Base-by-base conservation (phyloP, 2,888 invertebrate species). In the Platypus cylindrus region DNA sequence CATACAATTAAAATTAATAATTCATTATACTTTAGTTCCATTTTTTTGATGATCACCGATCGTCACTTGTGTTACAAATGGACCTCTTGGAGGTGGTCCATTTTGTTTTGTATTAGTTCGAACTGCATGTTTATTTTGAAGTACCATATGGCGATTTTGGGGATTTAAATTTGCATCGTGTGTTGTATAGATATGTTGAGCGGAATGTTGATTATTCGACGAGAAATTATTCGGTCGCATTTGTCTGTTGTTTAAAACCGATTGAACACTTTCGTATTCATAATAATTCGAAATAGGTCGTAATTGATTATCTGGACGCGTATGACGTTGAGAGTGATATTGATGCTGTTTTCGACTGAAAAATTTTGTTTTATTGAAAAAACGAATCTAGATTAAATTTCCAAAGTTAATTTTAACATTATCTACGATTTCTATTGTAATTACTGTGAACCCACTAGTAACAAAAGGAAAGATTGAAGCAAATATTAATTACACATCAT, bases 251-350 rank as follows among this genome's bases (percentile, higher is more conserved):
- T 40, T 58, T 53, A 63, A 60, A 54, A 73, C 59, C 64, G 77
- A 69, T 47, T 79, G 79, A 18, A 81, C 75, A 46, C 74, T 79
- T 59, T 85, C 85, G 60, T 85, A 85, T 60, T 86, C 85, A 60
- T 83, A 85, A 62, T 78, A 84, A 62, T 82, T 85, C 40, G 84
- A 84, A 41, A 78, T 75, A 3, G 85, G 84, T 12, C 85, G 68
- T 31, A 67, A 61, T 48, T 60, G 70, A 33, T 56, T 66, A 30
- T 61, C 56, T 2, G 66, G 61, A 22, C 67, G 59, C 32, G 68
- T 61, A 42, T 73, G 67, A 2, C 56, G 48, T 53, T 72, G 71
- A 4, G 73, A 73, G 54, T 74, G 73, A 54, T 76, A 75, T 53
- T 76, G 75, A 48, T 74, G 74, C 57, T 76, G 73, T 45, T 75